Conservation (phyloP, 1,140 invertebrate genomes). For the Ylistrum balloti region DNA sequence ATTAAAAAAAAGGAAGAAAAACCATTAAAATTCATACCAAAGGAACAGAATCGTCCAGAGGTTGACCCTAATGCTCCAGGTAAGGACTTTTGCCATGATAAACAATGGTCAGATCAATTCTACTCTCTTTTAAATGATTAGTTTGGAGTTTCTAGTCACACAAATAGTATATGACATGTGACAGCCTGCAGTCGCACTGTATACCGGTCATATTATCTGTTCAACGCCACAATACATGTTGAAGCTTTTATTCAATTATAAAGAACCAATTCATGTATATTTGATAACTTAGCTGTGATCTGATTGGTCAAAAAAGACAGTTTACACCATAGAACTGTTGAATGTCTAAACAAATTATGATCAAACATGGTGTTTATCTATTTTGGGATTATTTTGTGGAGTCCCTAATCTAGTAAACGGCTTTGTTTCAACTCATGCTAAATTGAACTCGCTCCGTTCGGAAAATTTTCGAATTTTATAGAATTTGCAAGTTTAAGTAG, state of each 20-base stretch:
- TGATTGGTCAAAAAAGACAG: slow-evolving; percentile 26
- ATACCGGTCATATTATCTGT: neutral
- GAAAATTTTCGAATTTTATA: no score
- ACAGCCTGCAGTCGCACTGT: neutral
- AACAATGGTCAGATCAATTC: no score
- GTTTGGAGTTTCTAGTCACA: no score
- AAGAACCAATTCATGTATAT: neutral
- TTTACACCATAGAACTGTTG: neutral
- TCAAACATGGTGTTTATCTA: no score
- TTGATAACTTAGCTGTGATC: neutral
- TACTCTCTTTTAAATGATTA: no score
- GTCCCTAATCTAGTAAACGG: no score
- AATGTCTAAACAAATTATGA: neutral
- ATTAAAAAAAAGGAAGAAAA: slow-evolving; percentile 42
- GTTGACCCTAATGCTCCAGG: slow-evolving; percentile 69
- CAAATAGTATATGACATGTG: neutral
- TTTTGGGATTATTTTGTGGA: no score
- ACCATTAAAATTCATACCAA: slow-evolving; percentile 47
- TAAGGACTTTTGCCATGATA: no score
- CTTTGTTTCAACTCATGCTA: no score
- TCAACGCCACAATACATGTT: neutral
- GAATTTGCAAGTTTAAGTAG: no score
- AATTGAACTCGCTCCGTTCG: no score
- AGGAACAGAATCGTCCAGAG: slow-evolving; percentile 41
- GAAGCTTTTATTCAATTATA: neutral